Base-by-base conservation (phyloP, 2,797 vertebrate species). In the Geotrypetes seraphini region DNA sequence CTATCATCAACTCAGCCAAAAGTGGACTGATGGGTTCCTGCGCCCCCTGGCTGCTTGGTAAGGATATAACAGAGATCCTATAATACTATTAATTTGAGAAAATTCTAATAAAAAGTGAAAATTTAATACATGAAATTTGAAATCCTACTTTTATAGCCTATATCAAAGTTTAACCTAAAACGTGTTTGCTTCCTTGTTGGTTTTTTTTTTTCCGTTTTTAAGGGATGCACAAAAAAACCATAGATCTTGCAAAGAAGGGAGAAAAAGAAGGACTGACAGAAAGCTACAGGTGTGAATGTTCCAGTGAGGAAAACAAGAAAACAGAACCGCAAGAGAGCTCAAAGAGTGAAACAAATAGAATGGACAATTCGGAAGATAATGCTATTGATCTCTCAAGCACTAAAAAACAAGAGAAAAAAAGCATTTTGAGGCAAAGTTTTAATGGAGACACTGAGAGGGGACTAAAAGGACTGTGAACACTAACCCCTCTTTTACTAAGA, bases 191-290 rank as follows among this genome's bases (percentile, higher is more conserved):
- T n/a, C n/a, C n/a, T n/a, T n/a, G n/a, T n/a, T n/a, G n/a, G n/a
- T n/a, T n/a, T n/a, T n/a, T n/a, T n/a, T n/a, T 42, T 16, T 49
- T 22, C 19, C 27, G 23, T 37, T 36, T 54, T 16, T 59, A 58
- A 97, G 94, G 92, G 32, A 96, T 96, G 91, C 91, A 96, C 73
- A 96, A 91, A 60, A 97, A 96, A 57, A 95, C 94, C 26, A 36
- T 85, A 33, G 89, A 85, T 47, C 72, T 87, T 41, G 51, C 66
- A 37, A 87, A 75, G 40, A 92, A 86, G 55, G 46, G 68, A 5
- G 76, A 84, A 14, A 49, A 40, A 42, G 78, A 74, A 50, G 83
- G 83, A 11, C 50, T 69, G n/a, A 48, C 67, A 11, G 69, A 63
- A 33, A 71, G 74, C 5, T 80, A 76, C 60, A 69, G 29, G 30